These are phyloP conservation scores for Cranoglanis bouderius DNA, from an alignment of 2,113 vertebrate genomes.

Conservation along the genomic window DNA sequence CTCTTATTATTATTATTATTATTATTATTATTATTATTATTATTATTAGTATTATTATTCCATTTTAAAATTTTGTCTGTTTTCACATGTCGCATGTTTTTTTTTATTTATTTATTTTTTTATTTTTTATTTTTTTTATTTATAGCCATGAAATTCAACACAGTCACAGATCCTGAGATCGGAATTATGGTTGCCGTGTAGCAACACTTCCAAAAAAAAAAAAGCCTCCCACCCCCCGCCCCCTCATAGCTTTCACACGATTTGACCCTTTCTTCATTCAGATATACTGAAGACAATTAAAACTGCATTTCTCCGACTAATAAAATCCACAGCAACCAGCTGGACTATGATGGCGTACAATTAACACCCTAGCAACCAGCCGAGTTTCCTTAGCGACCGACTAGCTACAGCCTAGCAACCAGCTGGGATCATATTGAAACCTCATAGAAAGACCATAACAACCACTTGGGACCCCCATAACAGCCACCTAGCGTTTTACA, in stretches of 20 bases:
- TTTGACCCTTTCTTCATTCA: neutral
- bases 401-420: conserved; percentile 1
- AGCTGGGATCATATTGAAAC: neutral
- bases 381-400: neutral
- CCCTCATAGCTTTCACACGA: neutral
- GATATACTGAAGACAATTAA: neutral
- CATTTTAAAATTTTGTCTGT: neutral
- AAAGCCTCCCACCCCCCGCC: too few species aligned
- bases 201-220: too few species aligned
- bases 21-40: too few species aligned
- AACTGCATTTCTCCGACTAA: neutral
- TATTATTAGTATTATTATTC: too few species aligned
- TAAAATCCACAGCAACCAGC: neutral
- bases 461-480: neutral
- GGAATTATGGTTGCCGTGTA: neutral
- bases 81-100: too few species aligned
- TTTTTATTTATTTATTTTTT: too few species aligned
- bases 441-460: neutral
- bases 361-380: neutral
- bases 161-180: neutral
- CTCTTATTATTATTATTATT: too few species aligned
- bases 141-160: neutral
- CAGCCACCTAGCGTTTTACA: neutral
- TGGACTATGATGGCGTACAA: too few species aligned
- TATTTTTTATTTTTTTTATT: neutral